Conservation (phyloP, 2,797 vertebrate genomes). For the Otolemur crassicaudatus region DNA sequence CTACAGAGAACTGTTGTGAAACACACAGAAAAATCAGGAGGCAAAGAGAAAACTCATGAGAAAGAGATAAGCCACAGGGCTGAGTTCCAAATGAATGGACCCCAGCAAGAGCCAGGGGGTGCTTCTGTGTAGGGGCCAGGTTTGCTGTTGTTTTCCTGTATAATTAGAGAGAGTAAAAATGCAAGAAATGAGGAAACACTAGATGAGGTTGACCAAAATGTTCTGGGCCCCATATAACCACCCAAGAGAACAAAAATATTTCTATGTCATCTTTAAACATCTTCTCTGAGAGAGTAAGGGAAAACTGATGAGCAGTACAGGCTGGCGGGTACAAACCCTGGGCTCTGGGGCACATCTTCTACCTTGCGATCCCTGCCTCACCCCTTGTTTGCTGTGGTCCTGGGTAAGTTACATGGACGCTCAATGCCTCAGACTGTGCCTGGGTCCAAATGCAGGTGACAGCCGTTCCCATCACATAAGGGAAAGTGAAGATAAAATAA, state of each 20-base stretch:
- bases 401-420: fast-evolving
- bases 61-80: fast-evolving
- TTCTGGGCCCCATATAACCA: background rate
- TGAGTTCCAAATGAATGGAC: background rate
- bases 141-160: background rate
- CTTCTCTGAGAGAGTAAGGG: background rate
- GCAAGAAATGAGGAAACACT: background rate
- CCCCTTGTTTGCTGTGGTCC: background rate
- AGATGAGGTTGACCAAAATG: background rate
- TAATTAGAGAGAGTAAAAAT: background rate
- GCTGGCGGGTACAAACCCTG: fast-evolving
- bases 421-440: background rate
- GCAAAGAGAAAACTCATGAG: background rate
- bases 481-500: background rate
- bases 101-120: background rate
- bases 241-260: background rate
- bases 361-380: background rate
- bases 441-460: background rate
- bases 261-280: background rate
- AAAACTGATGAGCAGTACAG: background rate
- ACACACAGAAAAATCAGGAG: background rate
- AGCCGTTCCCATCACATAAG: fast-evolving
- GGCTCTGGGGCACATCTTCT: background rate
- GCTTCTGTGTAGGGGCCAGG: background rate
- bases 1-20: background rate